A percentile compares a stretch with the other conserved stretches of the same genome.
phyloP scores from a whole-genome alignment of 2,888 invertebrate species.

The Papilio protenor region DNA sequence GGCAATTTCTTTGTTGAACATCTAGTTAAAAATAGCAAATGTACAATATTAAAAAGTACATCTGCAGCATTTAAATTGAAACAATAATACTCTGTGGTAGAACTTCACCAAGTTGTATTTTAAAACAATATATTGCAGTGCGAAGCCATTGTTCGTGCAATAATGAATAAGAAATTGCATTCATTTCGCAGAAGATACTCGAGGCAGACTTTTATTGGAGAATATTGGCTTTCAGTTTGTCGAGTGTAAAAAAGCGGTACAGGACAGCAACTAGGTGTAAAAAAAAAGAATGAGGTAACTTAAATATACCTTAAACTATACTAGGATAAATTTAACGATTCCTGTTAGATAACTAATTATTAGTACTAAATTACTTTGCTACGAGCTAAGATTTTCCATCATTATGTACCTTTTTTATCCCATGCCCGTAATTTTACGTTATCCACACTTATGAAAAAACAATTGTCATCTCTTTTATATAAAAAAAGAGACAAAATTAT shows the following conservation, averaged over 20 bases:
- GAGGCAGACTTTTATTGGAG: conserved; percentile 32
- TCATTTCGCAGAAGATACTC: conserved; percentile 28
- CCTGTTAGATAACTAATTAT: not conserved
- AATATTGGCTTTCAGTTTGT: conserved; percentile 20
- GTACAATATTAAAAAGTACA: not conserved
- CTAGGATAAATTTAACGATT: not conserved
- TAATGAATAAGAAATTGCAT: conserved; percentile 34
- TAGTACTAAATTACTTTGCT: no score
- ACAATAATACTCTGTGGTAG: not conserved
- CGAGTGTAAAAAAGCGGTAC: not conserved
- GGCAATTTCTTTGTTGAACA: not conserved
- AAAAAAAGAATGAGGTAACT: not conserved
- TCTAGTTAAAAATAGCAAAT: not conserved
- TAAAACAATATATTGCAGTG: conserved; percentile 20
- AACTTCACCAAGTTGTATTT: not conserved
- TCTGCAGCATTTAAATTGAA: not conserved
- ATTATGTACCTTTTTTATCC: no score
- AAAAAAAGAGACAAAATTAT: no score
- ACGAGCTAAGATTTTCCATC: no score
- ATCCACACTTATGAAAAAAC: no score
- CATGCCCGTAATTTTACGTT: no score
- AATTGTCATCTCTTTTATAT: no score
- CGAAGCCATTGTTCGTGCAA: conserved; percentile 5
- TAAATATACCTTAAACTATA: not conserved
- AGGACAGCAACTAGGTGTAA: not conserved